phyloP scores from a whole-genome alignment of 2,888 invertebrate genomes.

The Coenonympha glycerion region DNA sequence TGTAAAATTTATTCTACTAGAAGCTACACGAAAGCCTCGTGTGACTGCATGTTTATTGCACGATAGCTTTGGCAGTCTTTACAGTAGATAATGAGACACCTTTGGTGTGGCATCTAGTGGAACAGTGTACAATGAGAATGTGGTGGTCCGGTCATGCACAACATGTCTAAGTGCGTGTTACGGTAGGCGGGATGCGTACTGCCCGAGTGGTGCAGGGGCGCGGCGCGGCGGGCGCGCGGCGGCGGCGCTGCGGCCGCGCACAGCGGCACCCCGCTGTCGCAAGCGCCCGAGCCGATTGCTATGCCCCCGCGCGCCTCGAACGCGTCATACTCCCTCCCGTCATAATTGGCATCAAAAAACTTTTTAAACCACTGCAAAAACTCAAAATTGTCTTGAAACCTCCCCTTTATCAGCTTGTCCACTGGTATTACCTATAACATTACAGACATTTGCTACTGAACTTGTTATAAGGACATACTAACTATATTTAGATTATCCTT shows the following conservation, averaged over 20 bases:
- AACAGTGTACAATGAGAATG: background rate
- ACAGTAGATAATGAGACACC: background rate
- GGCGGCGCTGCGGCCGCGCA: constrained; percentile 46
- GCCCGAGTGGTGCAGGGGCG: constrained; percentile 51
- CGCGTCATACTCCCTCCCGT: constrained; percentile 97
- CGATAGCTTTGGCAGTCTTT: too few species aligned
- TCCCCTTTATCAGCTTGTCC: constrained; percentile 98
- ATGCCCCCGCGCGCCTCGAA: constrained; percentile 90
- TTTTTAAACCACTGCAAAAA: constrained; percentile 99
- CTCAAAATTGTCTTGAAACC: constrained; percentile 99
- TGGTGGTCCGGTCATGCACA: constrained; percentile 14
- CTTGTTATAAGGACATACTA: background rate
- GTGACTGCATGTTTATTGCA: background rate
- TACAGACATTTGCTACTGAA: background rate
- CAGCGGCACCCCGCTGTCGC: constrained; percentile 69
- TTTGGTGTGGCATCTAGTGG: background rate
- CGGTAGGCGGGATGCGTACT: constrained; percentile 54
- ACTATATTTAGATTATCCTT: background rate
- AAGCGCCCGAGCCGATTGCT: constrained; percentile 83
- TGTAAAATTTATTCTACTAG: background rate
- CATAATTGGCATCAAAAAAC: constrained; percentile 99
- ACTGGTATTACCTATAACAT: constrained; percentile 95
- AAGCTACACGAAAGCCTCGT: background rate
- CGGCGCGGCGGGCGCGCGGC: constrained; percentile 42
- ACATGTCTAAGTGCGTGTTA: constrained; percentile 40